Evolutionary conservation across 2,888 invertebrate species (phyloP).

Genomic region (Xestia sexstrigata): DNA sequence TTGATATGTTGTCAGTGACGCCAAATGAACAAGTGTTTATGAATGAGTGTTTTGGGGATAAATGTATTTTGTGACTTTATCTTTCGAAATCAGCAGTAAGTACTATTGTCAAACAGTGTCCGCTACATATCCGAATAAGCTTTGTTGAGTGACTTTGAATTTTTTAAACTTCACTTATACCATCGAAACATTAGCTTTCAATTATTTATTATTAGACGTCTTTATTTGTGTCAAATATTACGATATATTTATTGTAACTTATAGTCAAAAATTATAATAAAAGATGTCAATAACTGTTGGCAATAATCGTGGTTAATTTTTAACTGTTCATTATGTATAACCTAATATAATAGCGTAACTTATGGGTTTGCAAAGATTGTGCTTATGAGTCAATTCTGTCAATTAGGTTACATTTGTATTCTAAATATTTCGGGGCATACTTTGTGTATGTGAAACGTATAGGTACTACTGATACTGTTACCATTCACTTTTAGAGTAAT

Average conservation of each 20-base stretch:
- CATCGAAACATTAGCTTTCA: constrained; percentile 50
- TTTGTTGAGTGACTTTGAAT: constrained; percentile 40
- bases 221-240: constrained; percentile 45
- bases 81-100: constrained; percentile 58
- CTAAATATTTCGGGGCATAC: constrained; percentile 50
- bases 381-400: constrained; percentile 62
- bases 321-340: constrained; percentile 41
- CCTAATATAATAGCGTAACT: constrained; percentile 38
- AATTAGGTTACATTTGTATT: constrained; percentile 47
- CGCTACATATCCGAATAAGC: constrained; percentile 55
- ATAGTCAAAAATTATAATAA: constrained; percentile 25
- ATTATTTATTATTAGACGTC: constrained; percentile 28
- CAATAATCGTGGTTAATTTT: constrained; percentile 41
- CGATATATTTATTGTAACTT: constrained; percentile 12
- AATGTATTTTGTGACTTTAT: constrained; percentile 58
- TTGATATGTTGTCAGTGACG: constrained; percentile 63
- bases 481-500: constrained; percentile 53
- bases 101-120: constrained; percentile 54
- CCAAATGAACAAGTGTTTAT: constrained; percentile 63
- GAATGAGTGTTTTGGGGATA: constrained; percentile 48
- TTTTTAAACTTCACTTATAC: constrained; percentile 25
- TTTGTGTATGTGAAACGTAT: constrained; percentile 42
- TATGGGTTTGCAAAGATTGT: constrained; percentile 43
- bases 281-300: constrained; percentile 49
- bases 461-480: constrained; percentile 40